Conservation (phyloP, 2,797 vertebrate species). For the Gymnothorax javanicus region DNA sequence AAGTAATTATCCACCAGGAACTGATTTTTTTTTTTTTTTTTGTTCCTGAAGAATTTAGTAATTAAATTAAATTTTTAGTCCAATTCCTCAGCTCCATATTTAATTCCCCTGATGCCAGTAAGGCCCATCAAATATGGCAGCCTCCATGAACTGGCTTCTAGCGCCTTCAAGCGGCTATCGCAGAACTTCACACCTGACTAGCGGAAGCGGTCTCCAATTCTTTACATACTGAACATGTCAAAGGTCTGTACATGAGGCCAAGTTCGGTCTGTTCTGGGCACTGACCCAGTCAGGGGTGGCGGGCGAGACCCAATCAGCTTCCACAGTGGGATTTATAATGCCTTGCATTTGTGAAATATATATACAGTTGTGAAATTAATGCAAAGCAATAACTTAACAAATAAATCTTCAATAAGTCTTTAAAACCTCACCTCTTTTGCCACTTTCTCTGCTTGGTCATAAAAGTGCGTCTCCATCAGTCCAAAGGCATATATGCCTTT, state of each 20-base stretch:
- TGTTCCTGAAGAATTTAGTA: too few relatives aligned
- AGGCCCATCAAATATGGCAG: too few relatives aligned
- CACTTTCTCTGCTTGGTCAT: constrained; percentile 84
- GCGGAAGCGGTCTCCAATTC: too few relatives aligned
- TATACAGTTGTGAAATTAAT: neutral
- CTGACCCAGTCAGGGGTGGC: neutral
- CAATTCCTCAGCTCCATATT: too few relatives aligned
- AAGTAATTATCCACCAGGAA: too few relatives aligned
- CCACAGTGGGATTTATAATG: neutral
- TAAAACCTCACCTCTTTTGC: constrained; percentile 83
- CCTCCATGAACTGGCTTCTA: too few relatives aligned
- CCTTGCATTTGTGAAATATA: neutral
- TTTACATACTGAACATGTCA: too few relatives aligned
- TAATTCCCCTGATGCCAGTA: too few relatives aligned
- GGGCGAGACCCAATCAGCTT: neutral
- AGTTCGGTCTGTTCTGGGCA: neutral
- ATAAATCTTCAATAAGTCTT: neutral
- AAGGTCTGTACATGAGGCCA: neutral
- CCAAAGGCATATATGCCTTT: constrained; percentile 93
- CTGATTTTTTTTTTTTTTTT: too few relatives aligned
- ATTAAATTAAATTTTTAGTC: too few relatives aligned
- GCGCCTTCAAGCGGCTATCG: too few relatives aligned
- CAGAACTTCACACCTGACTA: too few relatives aligned
- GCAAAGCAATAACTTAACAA: neutral
- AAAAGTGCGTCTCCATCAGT: constrained; percentile 85